Evolutionary conservation across 2,797 vertebrate species (phyloP).

Genomic region (Eurystomus glaucurus): DNA sequence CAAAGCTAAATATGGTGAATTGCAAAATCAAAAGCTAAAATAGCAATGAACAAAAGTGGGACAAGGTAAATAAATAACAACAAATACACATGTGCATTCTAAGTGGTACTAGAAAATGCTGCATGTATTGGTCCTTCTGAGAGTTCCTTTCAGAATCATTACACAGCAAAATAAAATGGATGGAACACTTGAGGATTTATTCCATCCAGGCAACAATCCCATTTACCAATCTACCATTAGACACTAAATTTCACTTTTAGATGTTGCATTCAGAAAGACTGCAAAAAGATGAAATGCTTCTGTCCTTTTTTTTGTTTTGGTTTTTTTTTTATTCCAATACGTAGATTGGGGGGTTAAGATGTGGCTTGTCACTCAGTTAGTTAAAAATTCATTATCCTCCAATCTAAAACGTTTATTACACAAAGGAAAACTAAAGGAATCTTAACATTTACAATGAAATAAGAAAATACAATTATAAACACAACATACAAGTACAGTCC

Average conservation of each 20-base stretch:
- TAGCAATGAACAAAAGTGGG: conserved; percentile 30
- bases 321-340: not conserved
- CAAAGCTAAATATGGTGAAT: conserved; percentile 30
- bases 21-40: conserved; percentile 56
- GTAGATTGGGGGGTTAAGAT: not conserved
- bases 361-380: not conserved
- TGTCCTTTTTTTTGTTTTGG: not conserved
- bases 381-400: not conserved
- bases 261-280: not conserved
- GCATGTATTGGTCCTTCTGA: not conserved
- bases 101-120: conserved; percentile 2
- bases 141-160: not conserved
- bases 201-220: not conserved
- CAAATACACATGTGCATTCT: not conserved
- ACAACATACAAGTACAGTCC: not conserved
- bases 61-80: conserved; percentile 34
- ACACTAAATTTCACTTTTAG: not conserved
- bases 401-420: not conserved
- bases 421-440: conserved; percentile 14
- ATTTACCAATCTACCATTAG: not conserved
- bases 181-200: not conserved
- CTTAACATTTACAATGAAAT: not conserved
- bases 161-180: not conserved
- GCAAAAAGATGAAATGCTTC: not conserved
- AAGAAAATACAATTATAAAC: not conserved